Conservation (phyloP, 2,888 invertebrate species). For the Exocentrus adspersus region DNA sequence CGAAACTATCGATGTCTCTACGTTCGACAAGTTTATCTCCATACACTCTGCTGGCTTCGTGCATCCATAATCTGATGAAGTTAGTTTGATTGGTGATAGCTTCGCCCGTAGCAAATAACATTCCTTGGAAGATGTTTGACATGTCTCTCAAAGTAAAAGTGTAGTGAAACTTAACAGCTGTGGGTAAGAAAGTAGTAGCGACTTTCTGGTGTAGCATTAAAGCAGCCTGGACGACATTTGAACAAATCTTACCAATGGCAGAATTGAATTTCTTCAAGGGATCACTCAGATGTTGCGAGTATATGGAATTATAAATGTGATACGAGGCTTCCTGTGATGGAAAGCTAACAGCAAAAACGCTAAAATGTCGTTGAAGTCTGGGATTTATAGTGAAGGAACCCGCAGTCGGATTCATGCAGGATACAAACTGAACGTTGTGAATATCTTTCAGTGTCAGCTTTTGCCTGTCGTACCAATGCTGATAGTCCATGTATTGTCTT, state of each 20-base stretch:
- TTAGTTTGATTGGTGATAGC: slow-evolving; percentile 74
- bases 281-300: slow-evolving; percentile 78
- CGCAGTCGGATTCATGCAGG: slow-evolving; percentile 97
- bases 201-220: slow-evolving; percentile 82
- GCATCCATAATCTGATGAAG: slow-evolving; percentile 86
- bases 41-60: slow-evolving; percentile 91
- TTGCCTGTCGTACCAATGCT: slow-evolving; percentile 93
- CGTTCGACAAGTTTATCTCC: slow-evolving; percentile 89
- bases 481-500: slow-evolving; percentile 92
- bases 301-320: slow-evolving; percentile 86
- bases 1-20: slow-evolving; percentile 78
- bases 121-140: slow-evolving; percentile 93
- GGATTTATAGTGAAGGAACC: slow-evolving; percentile 95
- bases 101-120: slow-evolving; percentile 82
- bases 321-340: slow-evolving; percentile 83
- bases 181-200: slow-evolving; percentile 83
- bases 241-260: slow-evolving; percentile 69
- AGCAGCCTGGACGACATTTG: slow-evolving; percentile 76
- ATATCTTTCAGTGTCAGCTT: slow-evolving; percentile 91
- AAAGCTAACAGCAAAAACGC: slow-evolving; percentile 88
- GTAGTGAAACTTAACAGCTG: slow-evolving; percentile 95
- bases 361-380: slow-evolving; percentile 87
- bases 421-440: slow-evolving; percentile 91
- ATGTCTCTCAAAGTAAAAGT: slow-evolving; percentile 92
- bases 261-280: slow-evolving; percentile 74